Evolutionary conservation across 92 coral and sea anemone species (phyloP), one percentile per base, ranked within the genome.

Genomic region (Phenganax stokvisi): DNA sequence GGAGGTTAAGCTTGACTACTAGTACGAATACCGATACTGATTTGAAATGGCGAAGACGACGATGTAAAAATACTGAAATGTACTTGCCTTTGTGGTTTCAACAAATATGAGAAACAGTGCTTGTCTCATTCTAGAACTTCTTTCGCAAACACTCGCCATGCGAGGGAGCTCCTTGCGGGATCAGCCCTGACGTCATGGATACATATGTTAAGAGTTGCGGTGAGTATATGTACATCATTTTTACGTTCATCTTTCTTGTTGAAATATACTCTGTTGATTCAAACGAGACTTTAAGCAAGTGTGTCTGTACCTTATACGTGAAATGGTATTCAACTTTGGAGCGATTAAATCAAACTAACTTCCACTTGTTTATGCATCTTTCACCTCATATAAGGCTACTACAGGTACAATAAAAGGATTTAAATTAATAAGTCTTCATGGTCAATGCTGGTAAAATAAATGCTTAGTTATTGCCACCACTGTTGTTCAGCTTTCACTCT

Each of bases 201-300:
- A 91, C 98, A 3, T 94, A 94, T 44, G 98, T 94, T 51, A 94
- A 94, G 74, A 94, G 98, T 80, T 94, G 98, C 83, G 98, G 98
- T 94, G 89, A 66, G 91, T 79, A 0, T 28, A 7, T 37, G 47
- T 37, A 37, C 5, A 37, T 37, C 47, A 37, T 37, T 37, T 37
- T 5, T 37, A 37, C 47, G 47, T 37, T 5, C 5, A 15, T 30
- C 28, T 67, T 28, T 11, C 15, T 20, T 12, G 3, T 7, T 20
- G 65, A 20, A 20, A 59, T 59, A 59, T 59, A 59, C 65, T 13
- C 15, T 20, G 65, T 20, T 12, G 65, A 37, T 59, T 59, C 15
- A 59, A 20, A 13, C 65, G 71, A 65, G 31, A 44, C 31, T 65
- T 44, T 65, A 65, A 3, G 65, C 65, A 59, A 13, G 25, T 59